Evolutionary conservation across 2,113 vertebrate species (phyloP).

Genomic region (Hepsetus odoe): DNA sequence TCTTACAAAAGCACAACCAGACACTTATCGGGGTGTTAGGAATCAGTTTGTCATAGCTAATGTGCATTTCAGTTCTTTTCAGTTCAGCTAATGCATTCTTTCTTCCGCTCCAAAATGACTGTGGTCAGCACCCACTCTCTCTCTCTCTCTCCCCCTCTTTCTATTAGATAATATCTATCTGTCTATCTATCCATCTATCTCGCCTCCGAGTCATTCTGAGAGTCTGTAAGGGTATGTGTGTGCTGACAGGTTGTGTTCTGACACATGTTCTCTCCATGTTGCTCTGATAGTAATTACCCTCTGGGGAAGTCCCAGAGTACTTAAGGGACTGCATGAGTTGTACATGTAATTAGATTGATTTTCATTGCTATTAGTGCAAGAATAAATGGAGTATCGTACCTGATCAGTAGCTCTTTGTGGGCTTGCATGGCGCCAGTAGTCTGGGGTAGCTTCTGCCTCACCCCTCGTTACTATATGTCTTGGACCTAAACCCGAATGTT

Average conservation of each 20-base stretch:
- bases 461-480: constrained; percentile 31
- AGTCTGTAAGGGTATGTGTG: not conserved
- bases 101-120: not conserved
- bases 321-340: constrained; percentile 50
- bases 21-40: not conserved
- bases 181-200: too few species aligned
- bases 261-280: constrained; percentile 6
- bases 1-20: not conserved
- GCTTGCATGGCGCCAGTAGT: constrained; percentile 26
- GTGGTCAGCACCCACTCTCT: constrained; percentile 4
- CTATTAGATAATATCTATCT: too few species aligned
- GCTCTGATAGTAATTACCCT: constrained; percentile 46
- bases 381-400: constrained; percentile 30
- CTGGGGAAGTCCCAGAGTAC: constrained; percentile 35
- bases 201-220: not conserved
- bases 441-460: constrained; percentile 27
- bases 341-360: constrained; percentile 59
- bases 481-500: constrained; percentile 43
- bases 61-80: not conserved
- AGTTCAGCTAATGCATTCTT: constrained; percentile 10
- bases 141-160: constrained; percentile 1
- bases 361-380: constrained; percentile 43
- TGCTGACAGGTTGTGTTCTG: constrained; percentile 19
- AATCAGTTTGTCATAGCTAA: constrained; percentile 25
- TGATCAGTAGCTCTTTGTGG: constrained; percentile 3